phyloP scores from a whole-genome alignment of 2,888 invertebrate species.

The Eugnorisma glareosa region DNA sequence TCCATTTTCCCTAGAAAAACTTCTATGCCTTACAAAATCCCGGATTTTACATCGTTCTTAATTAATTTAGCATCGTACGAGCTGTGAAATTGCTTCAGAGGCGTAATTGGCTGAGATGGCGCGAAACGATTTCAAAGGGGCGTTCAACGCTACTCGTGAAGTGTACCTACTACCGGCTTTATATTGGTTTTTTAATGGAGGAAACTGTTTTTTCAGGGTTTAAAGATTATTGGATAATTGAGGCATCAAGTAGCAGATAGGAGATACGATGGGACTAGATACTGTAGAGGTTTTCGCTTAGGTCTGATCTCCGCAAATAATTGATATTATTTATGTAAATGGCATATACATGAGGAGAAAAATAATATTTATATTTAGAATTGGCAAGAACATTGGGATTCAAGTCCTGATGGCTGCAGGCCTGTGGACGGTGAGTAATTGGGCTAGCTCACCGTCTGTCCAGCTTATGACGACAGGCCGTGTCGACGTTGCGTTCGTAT shows the following conservation, averaged over 20 bases:
- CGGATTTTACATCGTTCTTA: conserved; percentile 43
- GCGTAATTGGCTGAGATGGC: conserved; percentile 71
- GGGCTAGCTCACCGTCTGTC: no score
- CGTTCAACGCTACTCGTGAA: conserved; percentile 19
- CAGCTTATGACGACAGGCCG: no score
- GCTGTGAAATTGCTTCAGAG: conserved; percentile 60
- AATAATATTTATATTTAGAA: background rate
- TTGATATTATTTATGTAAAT: background rate
- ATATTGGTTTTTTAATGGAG: conserved; percentile 28
- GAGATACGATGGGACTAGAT: background rate
- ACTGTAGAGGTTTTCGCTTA: background rate
- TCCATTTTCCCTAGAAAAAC: background rate
- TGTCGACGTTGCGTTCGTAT: no score
- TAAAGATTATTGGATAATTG: conserved; percentile 21
- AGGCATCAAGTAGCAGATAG: background rate
- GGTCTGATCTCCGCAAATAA: background rate
- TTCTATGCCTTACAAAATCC: conserved; percentile 23
- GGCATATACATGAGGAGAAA: background rate
- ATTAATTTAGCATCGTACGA: conserved; percentile 64
- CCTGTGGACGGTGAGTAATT: no score
- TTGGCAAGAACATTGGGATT: background rate
- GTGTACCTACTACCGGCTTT: conserved; percentile 7
- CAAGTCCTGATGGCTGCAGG: no score
- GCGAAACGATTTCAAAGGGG: conserved; percentile 54
- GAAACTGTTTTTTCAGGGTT: conserved; percentile 12